Conservation (phyloP, 2,797 vertebrate genomes). For the Sebastes iracundus region DNA sequence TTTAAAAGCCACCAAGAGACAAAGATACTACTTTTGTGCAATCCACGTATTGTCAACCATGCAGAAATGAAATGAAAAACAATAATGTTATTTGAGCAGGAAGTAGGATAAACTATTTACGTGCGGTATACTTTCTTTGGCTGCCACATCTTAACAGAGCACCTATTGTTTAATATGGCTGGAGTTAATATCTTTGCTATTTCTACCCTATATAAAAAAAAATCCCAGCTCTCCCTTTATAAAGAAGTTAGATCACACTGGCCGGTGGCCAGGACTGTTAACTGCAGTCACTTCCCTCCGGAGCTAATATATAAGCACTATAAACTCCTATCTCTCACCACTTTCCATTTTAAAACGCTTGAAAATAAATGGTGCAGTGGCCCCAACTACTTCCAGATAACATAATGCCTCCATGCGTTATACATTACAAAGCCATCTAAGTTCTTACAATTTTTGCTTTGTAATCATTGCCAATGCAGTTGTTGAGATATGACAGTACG, state of each 20-base stretch:
- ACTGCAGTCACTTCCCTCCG: constrained; percentile 17
- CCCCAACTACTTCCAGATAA: constrained; percentile 7
- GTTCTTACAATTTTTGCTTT: constrained; percentile 11
- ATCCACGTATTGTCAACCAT: neutral
- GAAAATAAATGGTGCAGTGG: constrained; percentile 29
- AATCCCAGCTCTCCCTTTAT: constrained; percentile 12
- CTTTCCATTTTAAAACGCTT: constrained; percentile 37
- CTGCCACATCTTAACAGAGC: neutral
- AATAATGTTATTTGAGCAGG: neutral
- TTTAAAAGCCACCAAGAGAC: neutral
- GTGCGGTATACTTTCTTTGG: neutral
- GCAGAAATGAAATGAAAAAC: neutral
- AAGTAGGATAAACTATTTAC: neutral
- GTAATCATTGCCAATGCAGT: constrained; percentile 18
- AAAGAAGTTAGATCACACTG: constrained; percentile 16
- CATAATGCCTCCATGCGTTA: neutral
- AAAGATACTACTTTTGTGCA: neutral
- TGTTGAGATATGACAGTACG: constrained; percentile 8
- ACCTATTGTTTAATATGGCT: constrained; percentile 6
- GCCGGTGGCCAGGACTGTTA: constrained; percentile 27
- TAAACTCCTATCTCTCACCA: constrained; percentile 28
- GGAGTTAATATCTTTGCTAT: constrained; percentile 11
- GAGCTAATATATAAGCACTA: constrained; percentile 34
- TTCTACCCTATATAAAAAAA: neutral
- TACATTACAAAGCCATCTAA: constrained; percentile 1